phyloP scores from a whole-genome alignment of 2,113 vertebrate species.

The Pontoporia blainvillei region DNA sequence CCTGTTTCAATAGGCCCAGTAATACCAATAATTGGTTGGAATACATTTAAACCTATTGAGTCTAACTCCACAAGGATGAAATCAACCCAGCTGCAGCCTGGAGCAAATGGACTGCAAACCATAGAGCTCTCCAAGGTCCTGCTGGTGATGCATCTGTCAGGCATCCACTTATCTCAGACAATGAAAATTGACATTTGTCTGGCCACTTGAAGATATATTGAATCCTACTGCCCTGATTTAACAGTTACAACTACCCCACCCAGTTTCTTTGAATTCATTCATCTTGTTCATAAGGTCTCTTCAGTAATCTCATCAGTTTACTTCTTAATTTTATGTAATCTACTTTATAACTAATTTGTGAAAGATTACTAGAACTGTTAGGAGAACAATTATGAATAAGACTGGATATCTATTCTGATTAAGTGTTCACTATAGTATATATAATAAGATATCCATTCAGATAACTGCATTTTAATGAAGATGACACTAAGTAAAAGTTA shows the following conservation, averaged over 20 bases:
- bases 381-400: background rate
- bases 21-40: background rate
- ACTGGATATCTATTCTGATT: background rate
- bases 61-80: background rate
- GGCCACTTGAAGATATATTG: background rate
- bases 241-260: background rate
- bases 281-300: background rate
- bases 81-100: background rate
- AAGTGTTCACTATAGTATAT: background rate
- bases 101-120: background rate
- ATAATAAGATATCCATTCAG: background rate
- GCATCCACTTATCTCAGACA: background rate
- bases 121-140: constrained; percentile 61
- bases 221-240: background rate
- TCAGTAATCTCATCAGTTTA: background rate
- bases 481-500: background rate
- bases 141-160: background rate
- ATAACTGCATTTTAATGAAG: background rate
- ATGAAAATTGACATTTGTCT: background rate
- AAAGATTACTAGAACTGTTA: background rate
- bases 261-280: background rate
- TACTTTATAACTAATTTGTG: background rate
- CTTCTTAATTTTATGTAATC: background rate
- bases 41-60: background rate
- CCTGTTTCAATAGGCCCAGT: background rate